These are phyloP conservation scores for Drosophila orena DNA, from an alignment of 1,140 invertebrate species.

Conservation along the genomic window DNA sequence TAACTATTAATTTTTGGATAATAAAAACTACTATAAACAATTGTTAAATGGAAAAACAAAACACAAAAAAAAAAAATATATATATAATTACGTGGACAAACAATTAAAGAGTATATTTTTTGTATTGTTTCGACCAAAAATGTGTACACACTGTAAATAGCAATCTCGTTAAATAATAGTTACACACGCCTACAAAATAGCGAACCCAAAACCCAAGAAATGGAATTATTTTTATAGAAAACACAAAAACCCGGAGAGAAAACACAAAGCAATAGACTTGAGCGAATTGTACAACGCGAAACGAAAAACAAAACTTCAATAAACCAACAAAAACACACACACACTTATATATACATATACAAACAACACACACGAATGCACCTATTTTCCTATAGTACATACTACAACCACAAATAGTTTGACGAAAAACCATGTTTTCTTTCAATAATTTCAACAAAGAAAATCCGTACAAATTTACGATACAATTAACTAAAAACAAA, in stretches of 20 bases:
- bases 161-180: slow-evolving; percentile 80
- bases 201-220: slow-evolving; percentile 36
- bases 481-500: slow-evolving; percentile 45
- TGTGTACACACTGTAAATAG: slow-evolving; percentile 71
- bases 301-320: slow-evolving; percentile 52
- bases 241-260: slow-evolving; percentile 43
- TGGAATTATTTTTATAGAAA: slow-evolving; percentile 55
- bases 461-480: slow-evolving; percentile 78
- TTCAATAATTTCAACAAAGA: slow-evolving; percentile 45
- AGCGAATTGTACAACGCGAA: slow-evolving; percentile 60
- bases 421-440: slow-evolving; percentile 33
- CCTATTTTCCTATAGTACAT: slow-evolving; percentile 76
- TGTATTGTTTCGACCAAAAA: slow-evolving; percentile 42
- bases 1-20: slow-evolving; percentile 9
- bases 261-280: slow-evolving; percentile 71
- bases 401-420: slow-evolving; percentile 50
- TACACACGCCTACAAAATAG: slow-evolving; percentile 43
- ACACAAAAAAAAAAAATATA: slow-evolving; percentile 1
- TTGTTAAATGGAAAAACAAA: slow-evolving; percentile 24
- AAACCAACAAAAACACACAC: slow-evolving; percentile 57
- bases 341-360: slow-evolving; percentile 26
- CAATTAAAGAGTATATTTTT: slow-evolving; percentile 17
- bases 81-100: slow-evolving; percentile 7
- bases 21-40: slow-evolving; percentile 3
- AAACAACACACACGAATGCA: slow-evolving; percentile 51